Percentiles rank a stretch among this genome's conserved stretches.
Evolutionary conservation across 2,113 vertebrate species (phyloP).

Genomic region (Sorex araneus): DNA sequence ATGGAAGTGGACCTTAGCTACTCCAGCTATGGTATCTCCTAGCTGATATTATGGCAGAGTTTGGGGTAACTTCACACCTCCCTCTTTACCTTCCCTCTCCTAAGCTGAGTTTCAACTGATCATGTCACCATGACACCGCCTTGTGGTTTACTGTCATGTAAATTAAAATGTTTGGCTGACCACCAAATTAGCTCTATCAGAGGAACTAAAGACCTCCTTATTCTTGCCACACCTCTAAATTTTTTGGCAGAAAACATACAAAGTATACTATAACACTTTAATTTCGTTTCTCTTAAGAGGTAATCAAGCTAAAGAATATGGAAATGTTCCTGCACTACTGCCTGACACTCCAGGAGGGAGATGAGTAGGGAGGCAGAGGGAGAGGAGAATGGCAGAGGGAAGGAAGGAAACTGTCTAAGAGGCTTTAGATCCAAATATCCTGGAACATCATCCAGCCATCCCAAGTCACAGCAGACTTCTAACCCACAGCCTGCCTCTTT

Average conservation of each 20-base stretch:
- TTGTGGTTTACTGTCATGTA: no score
- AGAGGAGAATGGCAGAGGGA: background rate
- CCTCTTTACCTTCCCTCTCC: background rate
- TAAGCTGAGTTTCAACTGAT: background rate
- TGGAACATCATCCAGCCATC: background rate
- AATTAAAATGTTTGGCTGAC: background rate
- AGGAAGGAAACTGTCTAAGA: background rate
- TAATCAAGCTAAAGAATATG: background rate
- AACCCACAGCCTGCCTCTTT: constrained; percentile 45
- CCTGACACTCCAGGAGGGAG: background rate
- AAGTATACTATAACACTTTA: background rate
- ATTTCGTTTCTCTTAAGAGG: background rate
- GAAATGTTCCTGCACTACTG: background rate
- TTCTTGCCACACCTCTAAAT: constrained; percentile 2
- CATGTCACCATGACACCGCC: background rate
- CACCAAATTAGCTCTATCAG: background rate
- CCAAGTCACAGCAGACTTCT: background rate
- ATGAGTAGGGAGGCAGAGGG: background rate
- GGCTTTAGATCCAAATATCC: background rate
- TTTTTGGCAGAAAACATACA: constrained; percentile 29
- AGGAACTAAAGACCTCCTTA: background rate
- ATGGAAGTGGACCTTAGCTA: background rate
- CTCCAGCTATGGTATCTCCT: background rate
- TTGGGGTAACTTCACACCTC: background rate
- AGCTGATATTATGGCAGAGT: background rate